Evolutionary conservation across 2,797 vertebrate genomes (phyloP), one percentile per base, ranked within the genome.

Genomic region (Knipowitschia caucasica): DNA sequence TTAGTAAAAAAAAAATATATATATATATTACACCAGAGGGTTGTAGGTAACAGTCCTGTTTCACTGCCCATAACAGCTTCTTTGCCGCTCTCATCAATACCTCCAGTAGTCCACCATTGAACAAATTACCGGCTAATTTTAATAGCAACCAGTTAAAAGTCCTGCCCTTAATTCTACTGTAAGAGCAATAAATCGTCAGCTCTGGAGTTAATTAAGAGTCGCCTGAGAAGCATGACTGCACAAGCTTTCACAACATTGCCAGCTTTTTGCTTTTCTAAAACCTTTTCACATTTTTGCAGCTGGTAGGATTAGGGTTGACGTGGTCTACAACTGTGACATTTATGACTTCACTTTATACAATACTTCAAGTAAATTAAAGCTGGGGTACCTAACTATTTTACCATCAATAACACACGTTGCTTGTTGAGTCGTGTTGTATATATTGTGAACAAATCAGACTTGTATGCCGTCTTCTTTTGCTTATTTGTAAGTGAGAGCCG

Each of bases 51-150:
- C 50, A 53, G 63, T 72, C 77, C 42, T 54, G 61, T 57, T 64
- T 64, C 33, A 64, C 56, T 21, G 61, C 77, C 20, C 62, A 27
- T 55, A 75, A 71, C 69, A 57, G 75, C 64, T 62, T 70, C 64
- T 67, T 73, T 59, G 67, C 80, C 73, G 53, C 62, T 63, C 67
- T 63, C 50, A 20, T 75, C 69, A 56, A 73, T 60, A 62, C 68
- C 78, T 76, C 80, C 81, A 83, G 79, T 72, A 78, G n/a, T n/a
- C n/a, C 57, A 67, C 59, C 53, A 77, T 71, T 80, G 77, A 80
- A 67, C 50, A 64, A 73, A 80, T 78, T 65, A 77, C 50, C 47
- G 36, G 35, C 49, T n/a, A 17, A 53, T 49, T 73, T 38, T 23
- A 62, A 51, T 36, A 39, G 65, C 71, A 67, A 67, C 75, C 64